Evolutionary conservation across 2,888 invertebrate genomes (phyloP).

Genomic region (Ecliptopera silaceata): DNA sequence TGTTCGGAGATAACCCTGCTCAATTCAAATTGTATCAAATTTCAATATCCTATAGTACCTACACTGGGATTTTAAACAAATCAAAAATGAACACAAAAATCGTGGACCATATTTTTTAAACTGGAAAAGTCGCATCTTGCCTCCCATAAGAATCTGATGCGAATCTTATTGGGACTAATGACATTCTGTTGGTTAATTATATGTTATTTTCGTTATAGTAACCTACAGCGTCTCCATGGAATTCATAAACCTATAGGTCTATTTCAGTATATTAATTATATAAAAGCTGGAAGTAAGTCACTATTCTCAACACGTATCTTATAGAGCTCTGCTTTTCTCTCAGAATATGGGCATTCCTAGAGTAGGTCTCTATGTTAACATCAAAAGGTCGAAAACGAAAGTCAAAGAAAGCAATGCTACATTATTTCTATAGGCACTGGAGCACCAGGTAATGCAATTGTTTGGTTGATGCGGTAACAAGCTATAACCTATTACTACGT

Average conservation of each 20-base stretch:
- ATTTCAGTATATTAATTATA: too few relatives aligned
- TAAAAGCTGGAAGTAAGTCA: too few relatives aligned
- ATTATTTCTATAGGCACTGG: conserved; percentile 73
- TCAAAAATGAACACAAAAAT: not conserved
- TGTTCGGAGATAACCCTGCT: conserved; percentile 30
- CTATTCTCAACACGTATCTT: too few relatives aligned
- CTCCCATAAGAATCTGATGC: conserved; percentile 5
- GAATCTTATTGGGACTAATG: conserved; percentile 5
- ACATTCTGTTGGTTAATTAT: not conserved
- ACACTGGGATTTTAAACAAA: not conserved
- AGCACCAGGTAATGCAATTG: conserved; percentile 72
- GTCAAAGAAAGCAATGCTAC: conserved; percentile 64
- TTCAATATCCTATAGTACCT: conserved; percentile 4
- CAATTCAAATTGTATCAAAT: conserved; percentile 10
- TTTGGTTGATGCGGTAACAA: conserved; percentile 54
- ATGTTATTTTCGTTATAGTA: too few relatives aligned
- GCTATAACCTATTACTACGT: conserved; percentile 14
- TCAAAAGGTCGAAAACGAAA: conserved; percentile 68
- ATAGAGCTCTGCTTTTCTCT: not conserved
- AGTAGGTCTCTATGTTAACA: not conserved
- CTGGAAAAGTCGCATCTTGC: too few relatives aligned
- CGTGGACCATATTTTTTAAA: too few relatives aligned
- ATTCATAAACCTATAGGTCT: too few relatives aligned
- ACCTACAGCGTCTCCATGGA: too few relatives aligned
- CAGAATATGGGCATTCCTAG: not conserved